Evolutionary conservation across 1,140 invertebrate genomes (phyloP), one percentile per base, ranked within the genome.

Genomic region (Euura lappo): DNA sequence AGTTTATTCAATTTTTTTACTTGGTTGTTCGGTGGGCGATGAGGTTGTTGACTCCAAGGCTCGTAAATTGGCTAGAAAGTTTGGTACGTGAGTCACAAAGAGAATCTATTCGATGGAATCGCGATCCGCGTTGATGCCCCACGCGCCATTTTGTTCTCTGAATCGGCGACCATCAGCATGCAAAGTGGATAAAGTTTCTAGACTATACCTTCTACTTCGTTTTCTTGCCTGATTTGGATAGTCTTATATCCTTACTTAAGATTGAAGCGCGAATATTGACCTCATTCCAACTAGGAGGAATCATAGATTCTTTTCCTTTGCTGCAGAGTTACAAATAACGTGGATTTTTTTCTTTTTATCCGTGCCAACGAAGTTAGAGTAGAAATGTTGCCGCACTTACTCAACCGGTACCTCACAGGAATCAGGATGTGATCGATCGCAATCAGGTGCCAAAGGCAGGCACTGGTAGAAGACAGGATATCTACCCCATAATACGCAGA

Each of bases 11-110:
- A 60, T 60, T 1, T 8, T 60, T 60, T 60, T 60, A 60, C 10
- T 8, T 11, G 28, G 28, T 28, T 28, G 28, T 28, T 28, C 28
- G 28, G 28, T 28, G 28, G 28, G 28, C 28, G 28, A 28, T 28
- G 78, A 81, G 81, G 80, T 78, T 79, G 80, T 79, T 82, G 81
- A 82, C 80, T 82, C 79, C 78, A 76, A 81, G 74, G 79, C 77
- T 83, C 80, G 77, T 81, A 81, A 83, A 83, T 83, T 81, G 81
- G 80, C 80, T 81, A 81, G 80, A 83, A 83, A 83, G 78, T 83
- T 83, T 81, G 74, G 78, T 76, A 76, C 79, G 77, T 66, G 65
- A 44, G 51, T 76, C 73, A 81, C 80, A 81, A 81, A 81, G 78
- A 71, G 77, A 80, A 80, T 81, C 79, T 78, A 81, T 78, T 81